phyloP scores from a whole-genome alignment of 2,113 vertebrate species.

The Epinephelus fuscoguttatus region DNA sequence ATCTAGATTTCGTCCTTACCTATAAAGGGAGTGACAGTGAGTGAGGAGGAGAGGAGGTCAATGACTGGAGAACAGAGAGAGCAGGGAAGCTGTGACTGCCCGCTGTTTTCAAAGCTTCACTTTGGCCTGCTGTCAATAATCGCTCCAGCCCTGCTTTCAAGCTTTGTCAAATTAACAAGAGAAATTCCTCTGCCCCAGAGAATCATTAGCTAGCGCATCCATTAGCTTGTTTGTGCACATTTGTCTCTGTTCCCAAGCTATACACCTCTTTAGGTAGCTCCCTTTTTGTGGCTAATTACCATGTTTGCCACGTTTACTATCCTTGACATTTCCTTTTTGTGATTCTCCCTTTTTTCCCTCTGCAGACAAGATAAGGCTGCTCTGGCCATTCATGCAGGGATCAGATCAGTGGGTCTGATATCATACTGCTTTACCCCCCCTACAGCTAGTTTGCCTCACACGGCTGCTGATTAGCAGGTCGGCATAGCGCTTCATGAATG shows the following conservation, averaged over 20 bases:
- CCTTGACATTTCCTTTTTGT: constrained; percentile 80
- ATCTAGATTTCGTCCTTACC: constrained; percentile 51
- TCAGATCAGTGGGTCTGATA: constrained; percentile 78
- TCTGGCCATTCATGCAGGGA: constrained; percentile 69
- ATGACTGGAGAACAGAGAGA: constrained; percentile 43
- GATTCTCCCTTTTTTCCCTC: constrained; percentile 57
- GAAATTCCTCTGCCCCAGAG: constrained; percentile 78
- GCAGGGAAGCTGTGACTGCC: constrained; percentile 40
- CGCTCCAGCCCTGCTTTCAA: constrained; percentile 65
- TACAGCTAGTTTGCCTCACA: constrained; percentile 45
- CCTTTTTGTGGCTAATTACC: constrained; percentile 78
- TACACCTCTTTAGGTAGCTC: constrained; percentile 58
- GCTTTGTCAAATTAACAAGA: constrained; percentile 83
- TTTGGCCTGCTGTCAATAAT: constrained; percentile 79
- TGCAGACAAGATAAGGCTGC: constrained; percentile 76
- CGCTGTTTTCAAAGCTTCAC: constrained; percentile 68
- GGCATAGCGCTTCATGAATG: constrained; percentile 68
- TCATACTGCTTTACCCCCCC: constrained; percentile 60
- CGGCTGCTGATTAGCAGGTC: constrained; percentile 74
- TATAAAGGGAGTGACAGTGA: constrained; percentile 35
- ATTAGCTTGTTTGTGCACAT: constrained; percentile 81
- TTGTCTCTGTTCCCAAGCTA: constrained; percentile 69
- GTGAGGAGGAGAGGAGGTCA: constrained; percentile 49
- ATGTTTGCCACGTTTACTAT: constrained; percentile 78
- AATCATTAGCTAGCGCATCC: constrained; percentile 78